phyloP scores from a whole-genome alignment of 2,888 invertebrate genomes.

The Troilus luridus region DNA sequence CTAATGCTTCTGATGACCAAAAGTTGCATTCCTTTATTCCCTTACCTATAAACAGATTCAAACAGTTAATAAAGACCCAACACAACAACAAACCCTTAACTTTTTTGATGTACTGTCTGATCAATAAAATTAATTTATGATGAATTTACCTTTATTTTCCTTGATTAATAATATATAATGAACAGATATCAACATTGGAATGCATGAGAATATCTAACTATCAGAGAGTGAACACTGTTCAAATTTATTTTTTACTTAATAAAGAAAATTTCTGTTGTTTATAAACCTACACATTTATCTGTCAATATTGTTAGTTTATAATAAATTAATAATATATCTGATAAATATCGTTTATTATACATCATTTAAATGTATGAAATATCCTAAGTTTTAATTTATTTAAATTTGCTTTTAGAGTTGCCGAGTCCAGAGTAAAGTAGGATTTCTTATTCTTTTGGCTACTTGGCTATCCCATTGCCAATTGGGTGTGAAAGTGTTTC shows the following conservation, averaged over 20 bases:
- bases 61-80: too few species aligned
- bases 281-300: not conserved
- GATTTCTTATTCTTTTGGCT: conserved; percentile 90
- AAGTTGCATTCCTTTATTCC: too few species aligned
- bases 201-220: too few species aligned
- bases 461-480: conserved; percentile 91
- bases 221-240: not conserved
- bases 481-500: conserved; percentile 85
- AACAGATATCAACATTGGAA: too few species aligned
- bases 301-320: not conserved
- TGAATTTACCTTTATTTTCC: too few species aligned
- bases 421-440: conserved; percentile 87
- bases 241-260: not conserved
- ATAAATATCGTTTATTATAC: not conserved
- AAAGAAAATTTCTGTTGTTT: not conserved
- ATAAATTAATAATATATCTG: not conserved
- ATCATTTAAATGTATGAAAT: not conserved
- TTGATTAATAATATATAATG: too few species aligned
- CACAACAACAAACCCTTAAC: too few species aligned
- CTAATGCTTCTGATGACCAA: too few species aligned
- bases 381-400: not conserved
- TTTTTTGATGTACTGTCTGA: too few species aligned
- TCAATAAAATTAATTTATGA: too few species aligned
- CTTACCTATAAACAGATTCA: too few species aligned
- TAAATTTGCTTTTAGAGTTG: conserved; percentile 71